A percentile compares a stretch with the other conserved stretches of the same genome.
Evolutionary conservation across 2,888 invertebrate genomes (phyloP).

Genomic region (Leptinotarsa rubiginosa): DNA sequence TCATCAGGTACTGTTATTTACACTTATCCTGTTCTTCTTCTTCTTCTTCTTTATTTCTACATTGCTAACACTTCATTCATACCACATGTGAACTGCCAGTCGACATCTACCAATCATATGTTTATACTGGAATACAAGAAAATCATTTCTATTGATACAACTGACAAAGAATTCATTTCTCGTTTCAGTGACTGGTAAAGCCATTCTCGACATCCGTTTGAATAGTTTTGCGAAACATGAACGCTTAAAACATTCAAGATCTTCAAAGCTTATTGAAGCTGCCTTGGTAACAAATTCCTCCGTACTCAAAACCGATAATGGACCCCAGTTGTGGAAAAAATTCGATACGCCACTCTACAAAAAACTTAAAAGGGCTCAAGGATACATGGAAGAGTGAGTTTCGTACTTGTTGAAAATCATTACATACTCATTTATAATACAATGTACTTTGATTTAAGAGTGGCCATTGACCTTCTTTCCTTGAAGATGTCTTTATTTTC

Average conservation of each 20-base stretch:
- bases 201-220: conserved; percentile 79
- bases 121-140: too few species aligned
- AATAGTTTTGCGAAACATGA: conserved; percentile 75
- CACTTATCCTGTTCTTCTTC: too few species aligned
- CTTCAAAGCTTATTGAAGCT: conserved; percentile 77
- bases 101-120: too few species aligned
- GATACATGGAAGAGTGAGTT: conserved; percentile 76
- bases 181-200: conserved; percentile 76
- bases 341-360: conserved; percentile 80
- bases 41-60: too few species aligned
- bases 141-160: background rate
- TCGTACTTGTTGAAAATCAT: too few species aligned
- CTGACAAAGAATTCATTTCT: background rate
- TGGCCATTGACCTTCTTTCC: conserved; percentile 75
- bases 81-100: too few species aligned
- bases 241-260: conserved; percentile 71
- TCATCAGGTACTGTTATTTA: too few species aligned
- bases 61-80: too few species aligned
- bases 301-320: conserved; percentile 77
- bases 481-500: conserved; percentile 70
- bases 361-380: conserved; percentile 76
- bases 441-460: conserved; percentile 64
- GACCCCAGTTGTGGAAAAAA: conserved; percentile 76
- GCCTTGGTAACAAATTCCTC: conserved; percentile 80
- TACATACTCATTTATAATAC: too few species aligned